phyloP scores from a whole-genome alignment of 2,797 vertebrate genomes.

The Pseudomugil tenellus region DNA sequence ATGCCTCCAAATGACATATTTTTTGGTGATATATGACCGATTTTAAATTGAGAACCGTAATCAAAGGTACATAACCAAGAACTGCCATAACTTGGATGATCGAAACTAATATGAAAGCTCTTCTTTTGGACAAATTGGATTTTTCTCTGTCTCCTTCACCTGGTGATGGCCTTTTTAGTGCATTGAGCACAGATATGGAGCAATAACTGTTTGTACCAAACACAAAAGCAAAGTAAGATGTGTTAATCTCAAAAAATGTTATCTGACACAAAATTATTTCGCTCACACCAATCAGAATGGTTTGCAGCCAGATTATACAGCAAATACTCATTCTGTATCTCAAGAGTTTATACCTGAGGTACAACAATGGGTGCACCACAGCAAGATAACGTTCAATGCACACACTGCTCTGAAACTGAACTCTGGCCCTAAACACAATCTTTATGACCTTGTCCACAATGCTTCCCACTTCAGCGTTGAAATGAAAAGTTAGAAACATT shows the following conservation, averaged over 20 bases:
- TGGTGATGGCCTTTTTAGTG: constrained; percentile 1
- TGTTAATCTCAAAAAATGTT: not conserved
- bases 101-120: constrained; percentile 4
- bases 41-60: not conserved
- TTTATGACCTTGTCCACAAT: not conserved
- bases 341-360: not conserved
- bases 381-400: not conserved
- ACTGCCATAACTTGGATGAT: not conserved
- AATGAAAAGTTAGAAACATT: no score
- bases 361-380: not conserved
- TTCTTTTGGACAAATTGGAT: constrained; percentile 2
- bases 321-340: not conserved
- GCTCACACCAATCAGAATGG: not conserved
- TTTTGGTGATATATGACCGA: not conserved
- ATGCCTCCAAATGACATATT: not conserved
- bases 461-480: no score
- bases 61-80: not conserved
- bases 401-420: not conserved
- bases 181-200: not conserved
- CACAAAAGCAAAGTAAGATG: not conserved
- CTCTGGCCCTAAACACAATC: not conserved
- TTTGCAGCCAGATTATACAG: not conserved
- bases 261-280: not conserved
- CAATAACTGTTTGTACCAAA: not conserved
- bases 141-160: not conserved